Evolutionary conservation across 2,888 invertebrate genomes (phyloP).

Genomic region (Xestia xanthographa): DNA sequence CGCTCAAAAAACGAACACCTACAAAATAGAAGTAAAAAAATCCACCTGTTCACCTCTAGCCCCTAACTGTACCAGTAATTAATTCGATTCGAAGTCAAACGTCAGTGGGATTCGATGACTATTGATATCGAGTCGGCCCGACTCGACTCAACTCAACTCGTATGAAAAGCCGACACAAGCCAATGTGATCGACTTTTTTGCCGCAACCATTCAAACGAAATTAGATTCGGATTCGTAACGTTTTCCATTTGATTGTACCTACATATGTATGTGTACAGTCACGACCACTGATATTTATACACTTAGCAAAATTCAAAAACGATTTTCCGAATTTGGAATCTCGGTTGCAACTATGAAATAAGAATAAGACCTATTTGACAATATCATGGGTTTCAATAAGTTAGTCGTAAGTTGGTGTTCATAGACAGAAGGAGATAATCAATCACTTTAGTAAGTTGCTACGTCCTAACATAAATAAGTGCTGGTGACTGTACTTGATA

Average conservation of each 20-base stretch:
- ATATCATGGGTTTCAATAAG: background rate
- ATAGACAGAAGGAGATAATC: background rate
- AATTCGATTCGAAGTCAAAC: slow-evolving; percentile 81
- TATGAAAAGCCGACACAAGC: slow-evolving; percentile 85
- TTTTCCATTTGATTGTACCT: slow-evolving; percentile 69
- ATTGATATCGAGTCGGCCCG: slow-evolving; percentile 79
- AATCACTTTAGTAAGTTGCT: background rate
- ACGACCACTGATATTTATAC: background rate
- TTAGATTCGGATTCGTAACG: slow-evolving; percentile 86
- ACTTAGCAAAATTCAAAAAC: background rate
- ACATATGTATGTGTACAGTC: slow-evolving; percentile 18
- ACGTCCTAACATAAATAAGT: background rate
- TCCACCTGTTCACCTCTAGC: slow-evolving; percentile 80
- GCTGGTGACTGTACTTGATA: background rate
- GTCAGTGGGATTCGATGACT: slow-evolving; percentile 81
- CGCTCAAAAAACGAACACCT: slow-evolving; percentile 50
- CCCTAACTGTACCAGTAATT: slow-evolving; percentile 83
- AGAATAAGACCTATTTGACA: background rate
- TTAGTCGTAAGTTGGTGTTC: too few relatives aligned
- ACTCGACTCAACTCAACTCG: slow-evolving; percentile 64
- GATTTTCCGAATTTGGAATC: background rate
- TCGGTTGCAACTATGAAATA: background rate
- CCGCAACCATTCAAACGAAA: slow-evolving; percentile 82
- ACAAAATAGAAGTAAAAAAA: slow-evolving; percentile 59
- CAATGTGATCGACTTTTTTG: slow-evolving; percentile 85